Evolutionary conservation across 2,113 vertebrate species (phyloP), one percentile per base, ranked within the genome.

Genomic region (Corydoras maculifer): DNA sequence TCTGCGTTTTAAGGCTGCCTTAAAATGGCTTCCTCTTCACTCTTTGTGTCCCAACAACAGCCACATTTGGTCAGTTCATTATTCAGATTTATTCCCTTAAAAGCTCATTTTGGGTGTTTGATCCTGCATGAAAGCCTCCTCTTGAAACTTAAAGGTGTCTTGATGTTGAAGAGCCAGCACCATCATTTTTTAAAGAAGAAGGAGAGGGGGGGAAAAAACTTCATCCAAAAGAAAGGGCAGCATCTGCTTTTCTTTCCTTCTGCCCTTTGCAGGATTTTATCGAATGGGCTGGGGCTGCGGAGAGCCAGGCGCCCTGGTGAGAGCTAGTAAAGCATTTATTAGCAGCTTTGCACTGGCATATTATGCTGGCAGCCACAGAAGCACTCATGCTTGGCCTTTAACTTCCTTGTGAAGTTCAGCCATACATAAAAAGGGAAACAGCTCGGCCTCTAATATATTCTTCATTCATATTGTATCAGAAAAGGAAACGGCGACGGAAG

Each of bases 321-420:
- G 91, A 89, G 88, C 90, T 85, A 93, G 91, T 92, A 96, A 96
- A 95, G 92, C 91, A 92, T 96, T 93, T 94, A 92, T 92, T 95
- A 94, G 88, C 82, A 76, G 90, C 93, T 95, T 87, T 93, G 89
- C 93, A 92, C 89, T 90, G 90, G 89, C 91, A 90, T 91, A 93
- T 95, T 96, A 93, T 91, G 88, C 89, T 92, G 85, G 83, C 90
- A 87, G 91, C 88, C 92, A 87, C 87, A 87, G 90, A 94, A 87
- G 89, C 91, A 92, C 91, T 94, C 90, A 82, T 92, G 92, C 92
- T 91, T 95, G 92, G 91, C 93, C 92, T 94, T 93, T 93, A 94
- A 88, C 87, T 88, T 75, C 79, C 84, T 83, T 90, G 83, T 88
- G 86, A 90, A 89, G 84, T 88, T 87, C 85, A 88, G 86, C 86